Conservation (phyloP, 2,888 invertebrate species). For the Graphium colonna region DNA sequence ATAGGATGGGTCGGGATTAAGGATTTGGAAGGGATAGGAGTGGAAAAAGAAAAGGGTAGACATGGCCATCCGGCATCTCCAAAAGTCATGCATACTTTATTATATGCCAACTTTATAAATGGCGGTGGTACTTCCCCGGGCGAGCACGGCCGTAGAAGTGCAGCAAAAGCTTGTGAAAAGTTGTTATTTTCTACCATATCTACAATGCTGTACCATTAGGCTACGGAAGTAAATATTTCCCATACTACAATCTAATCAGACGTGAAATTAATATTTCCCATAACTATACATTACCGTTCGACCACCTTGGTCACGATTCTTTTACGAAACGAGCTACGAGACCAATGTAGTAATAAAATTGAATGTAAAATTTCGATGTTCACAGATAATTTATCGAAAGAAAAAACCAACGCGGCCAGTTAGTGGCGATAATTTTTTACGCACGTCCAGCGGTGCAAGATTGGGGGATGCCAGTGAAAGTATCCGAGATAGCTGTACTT, state of each 20-base stretch:
- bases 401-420: conserved; percentile 19
- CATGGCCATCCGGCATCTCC: too few relatives aligned
- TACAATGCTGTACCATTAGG: too few relatives aligned
- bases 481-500: conserved; percentile 44
- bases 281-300: conserved; percentile 9
- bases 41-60: too few relatives aligned
- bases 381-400: conserved; percentile 20
- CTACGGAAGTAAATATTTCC: too few relatives aligned
- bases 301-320: conserved; percentile 10
- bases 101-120: too few relatives aligned
- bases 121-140: too few relatives aligned
- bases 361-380: conserved; percentile 5
- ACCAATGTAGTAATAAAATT: neutral
- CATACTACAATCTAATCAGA: neutral
- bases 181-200: too few relatives aligned
- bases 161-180: too few relatives aligned
- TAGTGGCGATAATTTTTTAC: conserved; percentile 25
- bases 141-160: too few relatives aligned
- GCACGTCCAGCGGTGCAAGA: conserved; percentile 44
- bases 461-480: conserved; percentile 61
- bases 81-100: too few relatives aligned
- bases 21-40: too few relatives aligned
- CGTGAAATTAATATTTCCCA: conserved; percentile 10
- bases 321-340: conserved; percentile 2
- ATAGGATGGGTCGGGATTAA: too few relatives aligned